These are phyloP conservation scores for Rhopalosiphum padi DNA, from an alignment of 1,140 invertebrate genomes.

Conservation along the genomic window DNA sequence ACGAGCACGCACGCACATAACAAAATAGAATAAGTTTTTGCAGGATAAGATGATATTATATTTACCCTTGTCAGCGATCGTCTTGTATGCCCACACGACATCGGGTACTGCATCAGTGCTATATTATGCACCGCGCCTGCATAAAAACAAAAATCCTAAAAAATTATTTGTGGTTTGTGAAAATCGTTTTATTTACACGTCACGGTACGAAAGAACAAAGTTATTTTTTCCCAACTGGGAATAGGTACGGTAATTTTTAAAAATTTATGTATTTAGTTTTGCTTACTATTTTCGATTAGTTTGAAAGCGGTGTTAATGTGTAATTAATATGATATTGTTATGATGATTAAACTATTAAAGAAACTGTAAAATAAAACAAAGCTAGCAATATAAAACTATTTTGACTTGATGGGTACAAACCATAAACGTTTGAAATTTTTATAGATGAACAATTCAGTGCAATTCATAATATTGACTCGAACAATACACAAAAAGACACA, in stretches of 20 bases:
- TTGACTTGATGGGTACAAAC: not conserved
- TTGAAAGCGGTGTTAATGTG: not conserved
- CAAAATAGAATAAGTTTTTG: not conserved
- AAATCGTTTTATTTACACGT: not conserved
- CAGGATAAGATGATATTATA: not conserved
- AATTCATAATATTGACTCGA: not conserved
- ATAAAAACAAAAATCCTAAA: not conserved
- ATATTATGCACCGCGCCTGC: not conserved
- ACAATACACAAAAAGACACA: not conserved
- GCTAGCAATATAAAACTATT: not conserved
- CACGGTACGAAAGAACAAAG: too few species aligned
- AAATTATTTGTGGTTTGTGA: not conserved
- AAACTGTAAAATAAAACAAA: not conserved
- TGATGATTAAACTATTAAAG: not conserved
- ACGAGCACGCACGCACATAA: not conserved
- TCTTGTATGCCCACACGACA: not conserved
- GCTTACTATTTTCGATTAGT: not conserved
- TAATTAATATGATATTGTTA: too few species aligned
- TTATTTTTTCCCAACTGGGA: too few species aligned
- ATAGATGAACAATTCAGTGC: not conserved
- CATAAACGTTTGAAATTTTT: not conserved
- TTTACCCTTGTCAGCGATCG: too few species aligned
- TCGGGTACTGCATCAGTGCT: not conserved
- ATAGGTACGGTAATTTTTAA: too few species aligned
- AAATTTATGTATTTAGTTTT: too few species aligned